Evolutionary conservation across 1,140 invertebrate species (phyloP).

Genomic region (Pachypeltis micranthus): DNA sequence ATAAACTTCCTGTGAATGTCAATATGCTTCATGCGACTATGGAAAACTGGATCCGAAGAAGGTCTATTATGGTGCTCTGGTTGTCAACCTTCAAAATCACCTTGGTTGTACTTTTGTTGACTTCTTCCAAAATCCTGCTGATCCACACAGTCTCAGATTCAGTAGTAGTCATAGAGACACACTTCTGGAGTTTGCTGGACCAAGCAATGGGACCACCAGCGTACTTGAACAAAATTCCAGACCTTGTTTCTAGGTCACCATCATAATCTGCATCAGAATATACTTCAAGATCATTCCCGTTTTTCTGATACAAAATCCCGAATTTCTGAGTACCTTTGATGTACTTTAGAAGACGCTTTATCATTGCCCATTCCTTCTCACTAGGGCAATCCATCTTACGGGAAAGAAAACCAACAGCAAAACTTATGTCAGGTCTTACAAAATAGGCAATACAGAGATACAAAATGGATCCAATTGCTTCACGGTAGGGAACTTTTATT

Average conservation of each 20-base stretch:
- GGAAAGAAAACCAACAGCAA: conserved; percentile 22
- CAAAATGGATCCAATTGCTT: conserved; percentile 31
- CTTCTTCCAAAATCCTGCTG: background rate
- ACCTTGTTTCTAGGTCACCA: background rate
- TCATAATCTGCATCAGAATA: background rate
- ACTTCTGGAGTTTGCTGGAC: background rate
- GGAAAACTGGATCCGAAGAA: conserved; percentile 27
- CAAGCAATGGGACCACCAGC: background rate
- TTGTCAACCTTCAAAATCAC: background rate
- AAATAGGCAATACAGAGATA: conserved; percentile 33
- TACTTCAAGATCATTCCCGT: background rate
- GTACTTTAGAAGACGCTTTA: conserved; percentile 29
- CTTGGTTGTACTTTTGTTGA: background rate
- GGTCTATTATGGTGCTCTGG: background rate
- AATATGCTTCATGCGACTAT: conserved; percentile 32
- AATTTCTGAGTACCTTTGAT: conserved; percentile 26
- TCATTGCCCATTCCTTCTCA: conserved; percentile 20
- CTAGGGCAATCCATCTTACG: background rate
- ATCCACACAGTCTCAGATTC: background rate
- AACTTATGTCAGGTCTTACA: conserved; percentile 33
- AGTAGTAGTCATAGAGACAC: background rate
- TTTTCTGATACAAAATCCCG: conserved; percentile 21
- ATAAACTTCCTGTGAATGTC: conserved; percentile 14
- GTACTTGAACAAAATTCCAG: background rate
- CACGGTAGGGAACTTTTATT: conserved; percentile 27